Evolutionary conservation across 2,888 invertebrate genomes (phyloP).

Genomic region (Bhutanitis thaidina): DNA sequence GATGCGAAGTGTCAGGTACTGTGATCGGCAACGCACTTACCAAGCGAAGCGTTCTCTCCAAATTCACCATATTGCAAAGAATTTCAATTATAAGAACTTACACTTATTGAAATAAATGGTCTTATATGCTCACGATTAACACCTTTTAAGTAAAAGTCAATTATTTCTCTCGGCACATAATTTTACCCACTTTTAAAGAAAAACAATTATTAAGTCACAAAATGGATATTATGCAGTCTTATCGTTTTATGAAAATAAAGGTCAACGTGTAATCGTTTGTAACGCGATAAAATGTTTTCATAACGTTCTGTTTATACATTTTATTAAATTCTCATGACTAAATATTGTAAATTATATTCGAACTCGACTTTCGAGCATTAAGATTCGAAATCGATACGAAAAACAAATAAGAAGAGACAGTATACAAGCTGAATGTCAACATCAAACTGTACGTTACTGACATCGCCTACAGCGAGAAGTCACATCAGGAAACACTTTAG

Average conservation of each 20-base stretch:
- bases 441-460: constrained; percentile 37
- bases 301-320: constrained; percentile 43
- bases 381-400: constrained; percentile 44
- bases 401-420: constrained; percentile 43
- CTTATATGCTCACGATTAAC: too few species aligned
- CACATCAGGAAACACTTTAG: constrained; percentile 55
- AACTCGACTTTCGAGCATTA: constrained; percentile 40
- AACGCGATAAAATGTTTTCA: constrained; percentile 48
- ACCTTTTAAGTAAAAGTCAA: not conserved
- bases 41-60: too few species aligned
- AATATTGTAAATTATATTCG: constrained; percentile 51
- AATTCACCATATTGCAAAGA: too few species aligned
- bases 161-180: not conserved
- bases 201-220: constrained; percentile 35
- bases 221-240: constrained; percentile 47
- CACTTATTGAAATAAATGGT: too few species aligned
- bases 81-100: not conserved
- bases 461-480: constrained; percentile 55
- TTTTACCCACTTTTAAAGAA: not conserved
- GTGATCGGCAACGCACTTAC: too few species aligned
- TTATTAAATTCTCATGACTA: constrained; percentile 56
- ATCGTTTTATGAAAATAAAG: constrained; percentile 41
- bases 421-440: constrained; percentile 31
- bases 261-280: constrained; percentile 45
- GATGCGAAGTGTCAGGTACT: too few species aligned